Evolutionary conservation across 2,888 invertebrate genomes (phyloP).

Genomic region (Clunio marinus): DNA sequence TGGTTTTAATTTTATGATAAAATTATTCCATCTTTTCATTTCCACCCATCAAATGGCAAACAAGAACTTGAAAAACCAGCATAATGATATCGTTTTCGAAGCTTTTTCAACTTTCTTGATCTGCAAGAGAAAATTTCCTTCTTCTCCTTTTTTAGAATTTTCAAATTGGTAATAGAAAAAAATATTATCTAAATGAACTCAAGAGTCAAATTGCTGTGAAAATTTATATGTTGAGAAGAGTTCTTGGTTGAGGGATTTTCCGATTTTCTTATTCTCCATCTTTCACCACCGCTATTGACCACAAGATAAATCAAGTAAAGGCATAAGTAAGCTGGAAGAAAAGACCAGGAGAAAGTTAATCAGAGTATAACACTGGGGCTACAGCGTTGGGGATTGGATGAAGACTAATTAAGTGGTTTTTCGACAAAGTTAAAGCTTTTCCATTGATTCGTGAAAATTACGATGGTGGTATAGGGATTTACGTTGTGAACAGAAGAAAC

Average conservation of each 20-base stretch:
- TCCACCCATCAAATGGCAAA: no score
- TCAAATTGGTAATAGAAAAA: constrained; percentile 27
- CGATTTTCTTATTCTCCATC: not conserved
- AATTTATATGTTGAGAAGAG: not conserved
- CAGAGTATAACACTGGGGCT: constrained; percentile 17
- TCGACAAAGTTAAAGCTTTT: constrained; percentile 12
- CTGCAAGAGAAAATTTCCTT: not conserved
- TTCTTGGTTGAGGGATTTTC: constrained; percentile 14
- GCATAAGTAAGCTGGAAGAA: not conserved
- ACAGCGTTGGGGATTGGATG: not conserved
- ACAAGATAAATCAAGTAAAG: constrained; percentile 19
- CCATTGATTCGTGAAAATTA: constrained; percentile 21
- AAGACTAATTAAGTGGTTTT: constrained; percentile 34
- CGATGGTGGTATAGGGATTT: not conserved
- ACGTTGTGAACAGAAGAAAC: not conserved
- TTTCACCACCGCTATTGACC: not conserved
- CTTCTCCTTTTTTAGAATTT: constrained; percentile 1
- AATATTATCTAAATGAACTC: no score
- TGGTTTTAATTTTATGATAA: constrained; percentile 27
- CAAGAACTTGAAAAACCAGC: no score
- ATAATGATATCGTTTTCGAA: no score
- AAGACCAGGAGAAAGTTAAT: constrained; percentile 17
- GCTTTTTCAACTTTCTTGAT: no score
- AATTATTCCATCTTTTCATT: constrained; percentile 17
- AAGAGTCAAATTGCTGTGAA: not conserved